phyloP scores from a whole-genome alignment of 2,888 invertebrate species.

The Pristionchus japonicus region DNA sequence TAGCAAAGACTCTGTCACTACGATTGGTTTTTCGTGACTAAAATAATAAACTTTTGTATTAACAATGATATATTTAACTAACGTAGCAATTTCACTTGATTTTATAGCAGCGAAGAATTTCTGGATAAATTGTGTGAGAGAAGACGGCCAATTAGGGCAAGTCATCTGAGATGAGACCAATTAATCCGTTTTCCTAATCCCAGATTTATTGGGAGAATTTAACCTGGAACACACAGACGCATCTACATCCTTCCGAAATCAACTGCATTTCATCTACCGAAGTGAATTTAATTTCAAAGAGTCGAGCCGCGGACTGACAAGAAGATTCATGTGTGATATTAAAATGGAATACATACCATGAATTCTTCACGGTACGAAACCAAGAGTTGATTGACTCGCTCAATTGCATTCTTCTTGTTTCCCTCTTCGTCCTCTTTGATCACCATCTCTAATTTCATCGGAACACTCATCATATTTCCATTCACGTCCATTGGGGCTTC shows the following conservation, averaged over 20 bases:
- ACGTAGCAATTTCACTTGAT: not conserved
- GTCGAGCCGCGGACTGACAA: not conserved
- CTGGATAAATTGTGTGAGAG: not conserved
- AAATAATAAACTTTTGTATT: not conserved
- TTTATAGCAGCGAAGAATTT: not conserved
- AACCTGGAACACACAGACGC: not conserved
- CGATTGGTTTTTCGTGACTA: not conserved
- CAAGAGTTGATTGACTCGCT: not conserved
- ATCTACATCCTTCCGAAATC: not conserved
- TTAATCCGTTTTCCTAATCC: not conserved
- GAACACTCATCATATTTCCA: not conserved
- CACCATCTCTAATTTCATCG: not conserved
- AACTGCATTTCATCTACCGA: not conserved
- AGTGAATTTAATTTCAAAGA: not conserved
- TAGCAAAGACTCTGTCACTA: not conserved
- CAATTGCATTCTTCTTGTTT: not conserved
- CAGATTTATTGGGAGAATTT: not conserved
- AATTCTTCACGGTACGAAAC: not conserved
- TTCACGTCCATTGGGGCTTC: not conserved
- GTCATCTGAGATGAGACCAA: not conserved
- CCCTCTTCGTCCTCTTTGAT: not conserved
- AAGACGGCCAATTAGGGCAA: not conserved
- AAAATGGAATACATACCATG: not conserved
- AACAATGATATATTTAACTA: not conserved
- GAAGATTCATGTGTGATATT: not conserved